These are phyloP conservation scores for Coleophora deauratella DNA, from an alignment of 2,888 invertebrate species.

Conservation along the genomic window DNA sequence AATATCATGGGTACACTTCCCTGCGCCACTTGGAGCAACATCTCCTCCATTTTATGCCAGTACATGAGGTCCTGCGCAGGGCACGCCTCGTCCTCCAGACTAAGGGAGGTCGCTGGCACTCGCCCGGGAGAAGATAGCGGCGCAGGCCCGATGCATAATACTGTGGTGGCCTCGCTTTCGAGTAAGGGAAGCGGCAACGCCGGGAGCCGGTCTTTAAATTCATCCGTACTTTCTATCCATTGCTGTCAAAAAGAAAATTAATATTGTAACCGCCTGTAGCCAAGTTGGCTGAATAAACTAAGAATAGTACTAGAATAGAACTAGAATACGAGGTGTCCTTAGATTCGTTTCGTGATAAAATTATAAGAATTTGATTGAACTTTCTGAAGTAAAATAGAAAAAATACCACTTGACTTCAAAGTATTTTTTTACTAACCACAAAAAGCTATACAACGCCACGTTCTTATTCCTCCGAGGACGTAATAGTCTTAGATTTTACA, in stretches of 20 bases:
- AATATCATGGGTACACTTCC: conserved; percentile 83
- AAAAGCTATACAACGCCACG: no score
- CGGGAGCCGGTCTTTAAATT: conserved; percentile 60
- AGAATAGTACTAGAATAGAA: no score
- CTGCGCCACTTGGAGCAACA: conserved; percentile 80
- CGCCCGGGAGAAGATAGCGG: conserved; percentile 73
- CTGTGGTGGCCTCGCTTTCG: conserved; percentile 78
- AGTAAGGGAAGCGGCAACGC: conserved; percentile 84
- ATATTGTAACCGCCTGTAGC: no score
- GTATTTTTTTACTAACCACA: no score
- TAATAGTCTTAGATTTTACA: no score
- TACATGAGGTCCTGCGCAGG: conserved; percentile 34
- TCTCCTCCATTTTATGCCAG: conserved; percentile 86
- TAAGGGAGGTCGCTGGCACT: conserved; percentile 66
- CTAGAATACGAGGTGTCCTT: no score
- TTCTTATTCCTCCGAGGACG: no score
- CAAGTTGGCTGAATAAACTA: no score
- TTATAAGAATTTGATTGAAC: no score
- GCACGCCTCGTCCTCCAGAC: conserved; percentile 30
- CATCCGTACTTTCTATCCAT: conserved; percentile 58
- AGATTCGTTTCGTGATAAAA: no score
- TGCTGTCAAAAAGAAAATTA: conserved; percentile 36
- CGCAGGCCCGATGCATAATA: conserved; percentile 78
- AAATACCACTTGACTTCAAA: no score
- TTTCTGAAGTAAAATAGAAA: no score